Evolutionary conservation across 2,113 vertebrate genomes (phyloP).

Genomic region (Channa maculata): DNA sequence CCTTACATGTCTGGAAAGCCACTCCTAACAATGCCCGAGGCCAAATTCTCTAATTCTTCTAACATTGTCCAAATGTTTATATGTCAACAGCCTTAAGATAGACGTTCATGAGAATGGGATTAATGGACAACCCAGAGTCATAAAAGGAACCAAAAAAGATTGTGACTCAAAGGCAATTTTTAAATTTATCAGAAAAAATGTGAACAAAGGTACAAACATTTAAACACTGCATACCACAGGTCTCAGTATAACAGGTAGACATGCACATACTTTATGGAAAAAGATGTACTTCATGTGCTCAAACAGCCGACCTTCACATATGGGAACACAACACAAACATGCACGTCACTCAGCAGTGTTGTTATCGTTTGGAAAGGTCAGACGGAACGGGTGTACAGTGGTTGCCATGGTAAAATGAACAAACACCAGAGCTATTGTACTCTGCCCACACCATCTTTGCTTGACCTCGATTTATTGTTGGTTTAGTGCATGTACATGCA

Average conservation of each 20-base stretch:
- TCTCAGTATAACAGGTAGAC: no score
- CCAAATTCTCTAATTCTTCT: no score
- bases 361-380: constrained; percentile 68
- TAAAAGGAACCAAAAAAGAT: no score
- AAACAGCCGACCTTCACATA: constrained; percentile 18
- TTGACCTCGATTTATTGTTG: constrained; percentile 44
- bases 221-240: background rate
- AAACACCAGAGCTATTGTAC: constrained; percentile 70
- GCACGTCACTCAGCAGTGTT: constrained; percentile 46
- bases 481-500: constrained; percentile 21
- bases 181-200: no score
- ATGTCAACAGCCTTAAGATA: no score
- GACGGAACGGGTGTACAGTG: constrained; percentile 38
- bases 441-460: constrained; percentile 28
- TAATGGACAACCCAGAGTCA: no score
- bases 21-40: no score
- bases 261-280: background rate
- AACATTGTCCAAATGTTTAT: no score
- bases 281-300: background rate
- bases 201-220: background rate
- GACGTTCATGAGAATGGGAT: no score
- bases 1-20: no score
- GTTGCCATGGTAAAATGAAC: constrained; percentile 64
- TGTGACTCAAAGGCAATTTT: no score
- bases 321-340: constrained; percentile 26